Evolutionary conservation across 2,888 invertebrate species (phyloP), one percentile per base, ranked within the genome.

Genomic region (Patella depressa): DNA sequence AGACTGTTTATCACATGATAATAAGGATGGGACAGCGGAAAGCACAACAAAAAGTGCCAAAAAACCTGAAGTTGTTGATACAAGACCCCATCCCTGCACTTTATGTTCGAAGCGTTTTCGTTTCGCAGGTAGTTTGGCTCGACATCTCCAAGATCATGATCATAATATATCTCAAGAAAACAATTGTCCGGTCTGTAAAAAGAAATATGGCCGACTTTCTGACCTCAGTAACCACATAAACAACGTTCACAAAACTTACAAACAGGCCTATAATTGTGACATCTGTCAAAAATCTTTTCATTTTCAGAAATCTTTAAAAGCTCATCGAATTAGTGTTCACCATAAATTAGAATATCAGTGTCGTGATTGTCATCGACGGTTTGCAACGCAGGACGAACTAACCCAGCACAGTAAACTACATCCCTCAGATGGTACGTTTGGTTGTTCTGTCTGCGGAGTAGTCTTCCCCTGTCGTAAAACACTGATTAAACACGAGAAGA

Each of bases 281-380:
- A 65, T 65, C 24, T 65, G 65, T 14, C 19, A 65, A 11, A 65
- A 65, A 65, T 65, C 65, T 4, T 65, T 65, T 24, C 9, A 65
- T 65, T 65, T 65, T 14, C 65, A 65, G 65, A 65, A 65, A 65
- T 65, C 65, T 24, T 24, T 65, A 5, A 65, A 65, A 65, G 65
- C 65, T 24, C 65, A 65, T 14, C 19, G 24, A 12, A 65, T 65
- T 12, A 65, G 65, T 19, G 65, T 65, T 24, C 65, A 65, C 24
- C 12, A 19, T 65, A 65, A 65, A 65, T 19, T 65, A 14, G 65
- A 65, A 24, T 24, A 65, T 65, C 65, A 65, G 24, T 65, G 65
- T 65, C 19, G 14, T 24, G 12, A 24, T 9, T 65, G 65, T 65
- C 24, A 24, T 12, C 65, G 65, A 24, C 19, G 65, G 4, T 65